A percentile compares a stretch with the other conserved stretches of the same genome.
Conservation (phyloP, 2,888 invertebrate genomes). For the Caenorhabditis zanzibari region DNA sequence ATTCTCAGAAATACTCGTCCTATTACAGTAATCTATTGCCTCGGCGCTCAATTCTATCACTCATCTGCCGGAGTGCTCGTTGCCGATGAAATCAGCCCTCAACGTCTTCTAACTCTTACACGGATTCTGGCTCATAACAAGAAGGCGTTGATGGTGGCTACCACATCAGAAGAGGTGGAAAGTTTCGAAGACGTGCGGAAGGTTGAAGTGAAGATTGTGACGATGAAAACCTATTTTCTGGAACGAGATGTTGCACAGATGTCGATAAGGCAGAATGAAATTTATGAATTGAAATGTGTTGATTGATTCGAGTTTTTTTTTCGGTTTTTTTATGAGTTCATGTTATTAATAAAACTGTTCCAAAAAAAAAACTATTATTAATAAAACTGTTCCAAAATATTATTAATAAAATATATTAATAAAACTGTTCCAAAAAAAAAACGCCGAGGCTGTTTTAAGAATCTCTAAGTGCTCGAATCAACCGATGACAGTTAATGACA, state of each 20-base stretch:
- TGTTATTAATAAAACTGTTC: neutral
- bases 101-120: conserved; percentile 48
- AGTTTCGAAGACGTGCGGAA: conserved; percentile 27
- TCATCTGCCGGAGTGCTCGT: conserved; percentile 62
- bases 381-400: neutral
- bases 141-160: conserved; percentile 54
- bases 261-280: conserved; percentile 42
- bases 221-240: conserved; percentile 58
- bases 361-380: neutral
- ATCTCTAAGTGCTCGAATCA: neutral
- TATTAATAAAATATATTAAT: no score
- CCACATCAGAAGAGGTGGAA: conserved; percentile 2
- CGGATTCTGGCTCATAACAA: conserved; percentile 62
- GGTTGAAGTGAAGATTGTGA: conserved; percentile 45
- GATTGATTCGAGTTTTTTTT: conserved; percentile 17
- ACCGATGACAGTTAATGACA: conserved; percentile 1
- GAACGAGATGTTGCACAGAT: conserved; percentile 56
- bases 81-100: conserved; percentile 35
- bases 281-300: conserved; percentile 30
- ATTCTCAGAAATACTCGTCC: no score
- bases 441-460: neutral
- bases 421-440: neutral
- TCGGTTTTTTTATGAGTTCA: conserved; percentile 1
- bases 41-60: conserved; percentile 59
- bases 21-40: conserved; percentile 63